These are phyloP conservation scores for Sylvicola cinctus DNA, from an alignment of 2,888 invertebrate species.

Conservation along the genomic window DNA sequence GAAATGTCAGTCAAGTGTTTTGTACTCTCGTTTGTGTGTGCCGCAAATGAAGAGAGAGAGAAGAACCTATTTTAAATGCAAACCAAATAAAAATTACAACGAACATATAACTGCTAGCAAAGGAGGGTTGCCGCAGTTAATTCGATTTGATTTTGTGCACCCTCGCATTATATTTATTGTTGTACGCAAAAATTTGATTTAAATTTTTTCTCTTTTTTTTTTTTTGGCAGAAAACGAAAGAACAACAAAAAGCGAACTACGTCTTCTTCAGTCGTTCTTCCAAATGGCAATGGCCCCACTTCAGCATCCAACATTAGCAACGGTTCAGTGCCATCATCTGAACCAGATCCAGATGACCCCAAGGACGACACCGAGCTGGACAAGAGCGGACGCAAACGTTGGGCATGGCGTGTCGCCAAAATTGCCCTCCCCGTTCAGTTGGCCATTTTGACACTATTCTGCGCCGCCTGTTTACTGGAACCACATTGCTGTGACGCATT, in stretches of 20 bases:
- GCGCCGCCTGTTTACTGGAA: conserved; percentile 47
- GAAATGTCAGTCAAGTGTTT: no score
- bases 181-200: no score
- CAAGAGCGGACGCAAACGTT: conserved; percentile 14
- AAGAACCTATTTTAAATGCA: no score
- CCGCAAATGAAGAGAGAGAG: no score
- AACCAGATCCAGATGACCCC: conserved; percentile 12
- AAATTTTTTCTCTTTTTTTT: no score
- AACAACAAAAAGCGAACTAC: background rate
- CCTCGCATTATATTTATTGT: no score
- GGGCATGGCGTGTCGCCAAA: conserved; percentile 45
- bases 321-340: background rate
- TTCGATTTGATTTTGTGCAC: no score
- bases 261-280: background rate
- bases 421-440: conserved; percentile 51
- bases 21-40: no score
- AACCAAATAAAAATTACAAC: no score
- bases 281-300: background rate
- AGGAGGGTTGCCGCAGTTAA: no score
- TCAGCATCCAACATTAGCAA: background rate
- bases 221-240: conserved; percentile 4
- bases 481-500: conserved; percentile 55
- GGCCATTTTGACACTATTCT: conserved; percentile 44
- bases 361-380: conserved; percentile 11
- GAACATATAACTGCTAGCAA: no score